Evolutionary conservation across 2,113 vertebrate genomes (phyloP).

Genomic region (Aleadryas rufinucha): DNA sequence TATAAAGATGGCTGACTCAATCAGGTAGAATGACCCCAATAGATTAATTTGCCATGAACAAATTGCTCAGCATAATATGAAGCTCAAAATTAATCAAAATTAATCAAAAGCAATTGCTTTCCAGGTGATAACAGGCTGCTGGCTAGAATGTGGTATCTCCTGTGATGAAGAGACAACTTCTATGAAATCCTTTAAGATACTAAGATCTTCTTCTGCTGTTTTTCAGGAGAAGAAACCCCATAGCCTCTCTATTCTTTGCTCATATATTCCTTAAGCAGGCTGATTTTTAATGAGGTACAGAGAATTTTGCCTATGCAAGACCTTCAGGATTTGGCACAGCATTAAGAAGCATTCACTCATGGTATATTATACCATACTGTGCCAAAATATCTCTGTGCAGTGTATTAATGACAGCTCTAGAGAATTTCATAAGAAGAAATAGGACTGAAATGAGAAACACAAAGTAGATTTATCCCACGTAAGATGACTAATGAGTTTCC

Average conservation of each 20-base stretch:
- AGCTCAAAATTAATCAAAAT: no score
- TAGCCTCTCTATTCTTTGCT: not conserved
- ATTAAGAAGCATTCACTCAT: not conserved
- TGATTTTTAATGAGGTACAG: not conserved
- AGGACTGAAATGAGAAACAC: not conserved
- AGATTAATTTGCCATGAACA: not conserved
- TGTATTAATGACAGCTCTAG: not conserved
- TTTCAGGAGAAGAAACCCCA: not conserved
- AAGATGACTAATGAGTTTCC: not conserved
- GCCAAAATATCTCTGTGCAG: not conserved
- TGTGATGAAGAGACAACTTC: not conserved
- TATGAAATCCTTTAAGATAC: not conserved
- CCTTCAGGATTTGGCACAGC: not conserved
- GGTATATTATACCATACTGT: not conserved
- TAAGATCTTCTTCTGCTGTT: not conserved
- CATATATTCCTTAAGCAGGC: not conserved
- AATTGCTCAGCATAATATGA: not conserved
- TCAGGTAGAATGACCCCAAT: not conserved
- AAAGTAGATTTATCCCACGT: not conserved
- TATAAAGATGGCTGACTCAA: not conserved
- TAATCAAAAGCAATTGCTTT: not conserved
- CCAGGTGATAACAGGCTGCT: not conserved
- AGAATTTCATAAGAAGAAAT: not conserved
- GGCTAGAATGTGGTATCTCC: not conserved
- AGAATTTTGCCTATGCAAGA: not conserved